Percentiles rank a stretch among this genome's conserved stretches.
Evolutionary conservation across 2,888 invertebrate genomes (phyloP).

Genomic region (Synanthedon vespiformis): DNA sequence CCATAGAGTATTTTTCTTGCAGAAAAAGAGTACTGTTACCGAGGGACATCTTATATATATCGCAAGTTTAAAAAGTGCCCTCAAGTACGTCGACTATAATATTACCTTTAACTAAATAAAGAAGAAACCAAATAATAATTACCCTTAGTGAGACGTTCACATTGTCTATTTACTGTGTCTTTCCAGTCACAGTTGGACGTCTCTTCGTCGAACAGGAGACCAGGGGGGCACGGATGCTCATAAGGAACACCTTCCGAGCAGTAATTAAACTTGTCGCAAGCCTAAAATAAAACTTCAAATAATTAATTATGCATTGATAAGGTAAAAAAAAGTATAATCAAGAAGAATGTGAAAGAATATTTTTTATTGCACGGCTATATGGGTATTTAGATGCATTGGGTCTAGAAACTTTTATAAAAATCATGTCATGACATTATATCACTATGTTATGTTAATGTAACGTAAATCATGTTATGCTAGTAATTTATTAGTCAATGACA

Average conservation of each 20-base stretch:
- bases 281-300: slow-evolving; percentile 25
- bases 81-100: background rate
- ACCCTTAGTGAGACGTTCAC: slow-evolving; percentile 57
- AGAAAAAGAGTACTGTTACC: too few relatives aligned
- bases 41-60: background rate
- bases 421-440: too few relatives aligned
- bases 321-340: too few relatives aligned
- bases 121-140: slow-evolving; percentile 1
- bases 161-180: slow-evolving; percentile 62
- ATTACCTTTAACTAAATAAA: background rate
- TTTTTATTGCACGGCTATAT: too few relatives aligned
- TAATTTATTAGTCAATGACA: too few relatives aligned
- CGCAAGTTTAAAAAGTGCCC: background rate
- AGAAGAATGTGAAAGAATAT: too few relatives aligned
- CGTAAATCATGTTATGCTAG: too few relatives aligned
- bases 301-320: too few relatives aligned
- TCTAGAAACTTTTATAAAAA: too few relatives aligned
- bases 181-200: slow-evolving; percentile 83
- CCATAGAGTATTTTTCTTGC: too few relatives aligned
- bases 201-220: slow-evolving; percentile 80
- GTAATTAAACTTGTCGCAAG: slow-evolving; percentile 83
- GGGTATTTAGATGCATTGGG: too few relatives aligned
- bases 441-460: too few relatives aligned
- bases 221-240: slow-evolving; percentile 78
- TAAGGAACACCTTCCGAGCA: slow-evolving; percentile 80